Base-by-base conservation (phyloP, 2,888 invertebrate species). In the Frankliniella intonsa region DNA sequence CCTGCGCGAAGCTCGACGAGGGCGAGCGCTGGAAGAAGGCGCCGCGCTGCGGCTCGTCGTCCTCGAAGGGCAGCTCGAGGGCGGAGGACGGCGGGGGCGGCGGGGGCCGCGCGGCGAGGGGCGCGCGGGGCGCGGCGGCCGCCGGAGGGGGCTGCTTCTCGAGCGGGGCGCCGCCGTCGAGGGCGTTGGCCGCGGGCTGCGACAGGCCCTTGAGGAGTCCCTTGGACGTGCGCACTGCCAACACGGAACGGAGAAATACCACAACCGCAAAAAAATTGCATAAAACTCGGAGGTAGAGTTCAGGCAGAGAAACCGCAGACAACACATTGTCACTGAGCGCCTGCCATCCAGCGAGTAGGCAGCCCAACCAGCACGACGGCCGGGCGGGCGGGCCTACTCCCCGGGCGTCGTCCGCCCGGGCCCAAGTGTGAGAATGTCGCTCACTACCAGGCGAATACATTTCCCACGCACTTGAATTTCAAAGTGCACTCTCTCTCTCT, bases 121-220 rank as follows among this genome's bases (percentile, higher is more conserved):
- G 14, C 19, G 65, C n/a, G 65, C 19, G 19, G 9, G 69, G 3
- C 22, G 69, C 0, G 22, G 69, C 25, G 22, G 17, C 69, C 9
- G 69, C 12, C 12, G 22, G 11, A 8, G n/a, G 69, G 11, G 12
- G 69, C 25, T 22, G 69, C 69, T 76, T 76, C 11, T 25, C 22
- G 9, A 25, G 25, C 0, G 69, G 3, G 69, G 22, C 69, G 25
- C 22, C 22, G 11, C 11, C 3, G 69, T 76, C 69, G 22, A 76
- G 69, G 69, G 69, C 69, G 69, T 76, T 76, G 69, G 69, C 69
- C 22, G 69, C 69, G 25, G 69, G 69, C 69, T 76, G 69, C 25
- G 69, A 76, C 69, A 76, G 69, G 69, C 22, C 69, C 69, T 76
- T 76, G 22, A 76, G 25, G 22, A 76, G 69, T 2, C 69, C 69